phyloP scores from a whole-genome alignment of 2,888 invertebrate genomes.

The Atrina japonica region DNA sequence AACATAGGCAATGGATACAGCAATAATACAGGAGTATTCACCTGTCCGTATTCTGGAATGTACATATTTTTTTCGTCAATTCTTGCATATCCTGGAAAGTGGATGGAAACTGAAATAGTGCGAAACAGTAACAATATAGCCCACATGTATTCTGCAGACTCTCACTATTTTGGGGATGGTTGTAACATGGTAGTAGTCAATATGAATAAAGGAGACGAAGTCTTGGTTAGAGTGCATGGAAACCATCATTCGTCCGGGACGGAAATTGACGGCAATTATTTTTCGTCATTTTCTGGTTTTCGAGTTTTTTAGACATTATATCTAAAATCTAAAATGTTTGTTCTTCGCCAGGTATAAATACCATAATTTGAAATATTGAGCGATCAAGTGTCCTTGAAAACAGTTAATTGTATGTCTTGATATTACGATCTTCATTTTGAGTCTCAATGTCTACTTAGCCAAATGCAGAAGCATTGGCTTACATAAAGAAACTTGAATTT shows the following conservation, averaged over 20 bases:
- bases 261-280: neutral
- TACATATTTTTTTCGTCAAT: neutral
- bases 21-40: conserved; percentile 5
- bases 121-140: neutral
- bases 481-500: too few species aligned
- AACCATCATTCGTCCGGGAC: neutral
- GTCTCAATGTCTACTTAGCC: too few species aligned
- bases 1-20: conserved; percentile 13
- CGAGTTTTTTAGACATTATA: too few species aligned
- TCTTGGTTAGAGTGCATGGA: conserved; percentile 6
- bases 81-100: neutral
- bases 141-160: neutral
- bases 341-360: too few species aligned
- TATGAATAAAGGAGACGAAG: neutral
- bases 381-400: too few species aligned
- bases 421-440: too few species aligned
- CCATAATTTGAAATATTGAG: too few species aligned
- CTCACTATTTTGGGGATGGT: neutral
- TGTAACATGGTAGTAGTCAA: conserved; percentile 8
- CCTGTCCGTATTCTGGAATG: neutral
- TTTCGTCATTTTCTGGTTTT: conserved; percentile 11
- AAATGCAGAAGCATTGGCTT: too few species aligned
- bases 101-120: neutral
- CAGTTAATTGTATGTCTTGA: too few species aligned
- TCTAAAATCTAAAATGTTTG: too few species aligned